These are phyloP conservation scores for Aphodius granarius DNA, from an alignment of 2,888 invertebrate genomes.

Conservation along the genomic window DNA sequence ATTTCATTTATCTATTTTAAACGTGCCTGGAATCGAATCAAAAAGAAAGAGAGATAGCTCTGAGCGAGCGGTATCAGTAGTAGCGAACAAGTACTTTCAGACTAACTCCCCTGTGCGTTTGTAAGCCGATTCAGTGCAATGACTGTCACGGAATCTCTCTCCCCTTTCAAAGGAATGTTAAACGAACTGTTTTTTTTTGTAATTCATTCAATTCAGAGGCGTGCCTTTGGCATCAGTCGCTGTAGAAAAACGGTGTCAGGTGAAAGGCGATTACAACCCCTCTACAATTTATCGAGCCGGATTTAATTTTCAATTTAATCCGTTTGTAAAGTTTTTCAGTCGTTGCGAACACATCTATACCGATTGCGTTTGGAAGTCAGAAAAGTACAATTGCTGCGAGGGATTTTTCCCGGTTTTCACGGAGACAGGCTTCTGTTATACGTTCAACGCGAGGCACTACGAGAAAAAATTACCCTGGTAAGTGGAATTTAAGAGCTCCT, in stretches of 20 bases:
- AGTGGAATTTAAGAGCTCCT: constrained; percentile 23
- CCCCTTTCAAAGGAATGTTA: background rate
- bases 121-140: background rate
- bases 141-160: background rate
- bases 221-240: background rate
- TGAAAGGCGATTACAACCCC: background rate
- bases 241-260: background rate
- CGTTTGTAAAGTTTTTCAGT: background rate
- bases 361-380: constrained; percentile 70
- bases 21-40: too few species aligned
- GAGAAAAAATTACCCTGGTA: constrained; percentile 56
- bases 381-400: constrained; percentile 66
- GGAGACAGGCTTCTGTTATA: constrained; percentile 74
- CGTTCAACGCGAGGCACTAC: constrained; percentile 68
- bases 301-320: background rate
- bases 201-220: background rate
- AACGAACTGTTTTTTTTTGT: background rate
- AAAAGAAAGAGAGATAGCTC: too few species aligned
- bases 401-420: constrained; percentile 71
- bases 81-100: background rate
- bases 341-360: background rate
- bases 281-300: background rate
- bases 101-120: background rate
- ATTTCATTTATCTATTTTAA: too few species aligned
- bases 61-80: too few species aligned